phyloP scores from a whole-genome alignment of 2,797 vertebrate genomes.

The Gymnodraco acuticeps region DNA sequence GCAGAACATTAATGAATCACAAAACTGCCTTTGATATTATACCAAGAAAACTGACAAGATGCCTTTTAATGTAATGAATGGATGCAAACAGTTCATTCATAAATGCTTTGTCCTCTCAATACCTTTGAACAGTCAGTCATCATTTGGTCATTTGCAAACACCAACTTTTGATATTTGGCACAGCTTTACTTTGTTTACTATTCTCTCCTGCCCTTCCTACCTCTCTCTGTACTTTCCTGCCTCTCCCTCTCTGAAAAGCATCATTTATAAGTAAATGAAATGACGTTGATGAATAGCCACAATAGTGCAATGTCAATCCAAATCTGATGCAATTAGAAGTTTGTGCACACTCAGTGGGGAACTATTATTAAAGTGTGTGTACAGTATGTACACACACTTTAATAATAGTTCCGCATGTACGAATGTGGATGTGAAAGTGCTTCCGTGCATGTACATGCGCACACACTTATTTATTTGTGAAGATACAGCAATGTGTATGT shows the following conservation, averaged over 20 bases:
- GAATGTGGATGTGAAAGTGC: slow-evolving; percentile 5
- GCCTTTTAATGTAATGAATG: slow-evolving; percentile 20
- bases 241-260: slow-evolving; percentile 59
- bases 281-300: slow-evolving; percentile 74
- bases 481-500: not conserved
- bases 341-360: slow-evolving; percentile 44
- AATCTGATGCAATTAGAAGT: slow-evolving; percentile 71
- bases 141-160: slow-evolving; percentile 45
- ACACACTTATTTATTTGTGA: slow-evolving; percentile 5
- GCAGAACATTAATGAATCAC: not conserved
- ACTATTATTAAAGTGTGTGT: slow-evolving; percentile 40
- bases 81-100: slow-evolving; percentile 41
- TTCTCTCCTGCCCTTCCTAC: slow-evolving; percentile 21
- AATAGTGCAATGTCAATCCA: slow-evolving; percentile 68
- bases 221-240: slow-evolving; percentile 31
- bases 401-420: no score
- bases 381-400: slow-evolving; percentile 3
- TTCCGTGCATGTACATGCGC: not conserved
- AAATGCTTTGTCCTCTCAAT: slow-evolving; percentile 59
- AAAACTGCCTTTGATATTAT: slow-evolving; percentile 16
- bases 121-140: slow-evolving; percentile 64
- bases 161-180: slow-evolving; percentile 34
- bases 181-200: slow-evolving; percentile 31
- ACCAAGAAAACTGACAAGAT: slow-evolving; percentile 17
- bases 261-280: slow-evolving; percentile 68